Conservation (phyloP, 2,113 vertebrate genomes). For the rabbit (Oryctolagus cuniculus) region mOryCun1.1 NC_091434.1:140030001-140030500, state of each 20-base stretch:
- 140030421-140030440: background rate
- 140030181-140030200: too few species aligned
- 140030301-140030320: too few species aligned
- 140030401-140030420: background rate
- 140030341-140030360: too few species aligned
- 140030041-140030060: background rate
- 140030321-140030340: too few species aligned
- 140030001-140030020: background rate
- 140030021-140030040: background rate
- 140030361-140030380: too few species aligned
- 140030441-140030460: conserved; percentile 26
- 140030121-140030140: background rate
- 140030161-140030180: background rate
- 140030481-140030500: too few species aligned
- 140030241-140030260: too few species aligned
- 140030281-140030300: too few species aligned
- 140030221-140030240: too few species aligned
- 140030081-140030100: background rate
- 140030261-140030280: too few species aligned
- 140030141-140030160: background rate
- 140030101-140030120: background rate
- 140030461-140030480: background rate
- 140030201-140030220: too few species aligned
- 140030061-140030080: background rate
- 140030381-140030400: too few species aligned